phyloP scores from a whole-genome alignment of 2,888 invertebrate species.

The Tipula helvola region DNA sequence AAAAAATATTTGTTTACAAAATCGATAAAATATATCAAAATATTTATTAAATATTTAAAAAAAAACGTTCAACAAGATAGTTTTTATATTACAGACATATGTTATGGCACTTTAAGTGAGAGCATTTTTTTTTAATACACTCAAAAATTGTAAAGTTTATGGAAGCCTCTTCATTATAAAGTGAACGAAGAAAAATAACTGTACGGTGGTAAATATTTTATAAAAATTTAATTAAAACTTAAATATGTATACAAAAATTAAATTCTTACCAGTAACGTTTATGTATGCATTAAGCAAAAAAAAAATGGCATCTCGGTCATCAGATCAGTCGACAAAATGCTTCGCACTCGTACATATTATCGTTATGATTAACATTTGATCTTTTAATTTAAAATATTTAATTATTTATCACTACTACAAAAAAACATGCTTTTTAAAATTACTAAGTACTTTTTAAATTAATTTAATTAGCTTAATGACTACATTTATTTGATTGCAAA shows the following conservation, averaged over 20 bases:
- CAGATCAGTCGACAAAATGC: not conserved
- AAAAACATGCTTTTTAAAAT: not conserved
- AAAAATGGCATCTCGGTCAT: not conserved
- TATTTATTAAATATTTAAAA: no score
- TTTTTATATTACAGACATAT: no score
- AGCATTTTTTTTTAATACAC: no score
- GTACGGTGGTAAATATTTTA: no score
- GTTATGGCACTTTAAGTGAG: no score
- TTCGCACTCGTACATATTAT: not conserved
- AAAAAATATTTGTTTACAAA: no score
- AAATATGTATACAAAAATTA: not conserved
- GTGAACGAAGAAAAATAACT: no score
- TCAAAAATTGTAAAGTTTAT: no score
- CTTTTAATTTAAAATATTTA: not conserved
- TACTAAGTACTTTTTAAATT: not conserved
- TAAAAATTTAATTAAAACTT: not conserved
- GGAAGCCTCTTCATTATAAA: no score
- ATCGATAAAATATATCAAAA: no score
- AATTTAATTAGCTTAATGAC: not conserved
- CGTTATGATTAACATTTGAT: not conserved
- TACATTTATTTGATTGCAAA: not conserved
- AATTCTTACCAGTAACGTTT: not conserved
- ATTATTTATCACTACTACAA: not conserved
- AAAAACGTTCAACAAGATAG: no score
- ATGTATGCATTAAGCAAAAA: not conserved